Evolutionary conservation across 2,888 invertebrate genomes (phyloP), one percentile per base, ranked within the genome.

Genomic region (Epirrhoe tristata): DNA sequence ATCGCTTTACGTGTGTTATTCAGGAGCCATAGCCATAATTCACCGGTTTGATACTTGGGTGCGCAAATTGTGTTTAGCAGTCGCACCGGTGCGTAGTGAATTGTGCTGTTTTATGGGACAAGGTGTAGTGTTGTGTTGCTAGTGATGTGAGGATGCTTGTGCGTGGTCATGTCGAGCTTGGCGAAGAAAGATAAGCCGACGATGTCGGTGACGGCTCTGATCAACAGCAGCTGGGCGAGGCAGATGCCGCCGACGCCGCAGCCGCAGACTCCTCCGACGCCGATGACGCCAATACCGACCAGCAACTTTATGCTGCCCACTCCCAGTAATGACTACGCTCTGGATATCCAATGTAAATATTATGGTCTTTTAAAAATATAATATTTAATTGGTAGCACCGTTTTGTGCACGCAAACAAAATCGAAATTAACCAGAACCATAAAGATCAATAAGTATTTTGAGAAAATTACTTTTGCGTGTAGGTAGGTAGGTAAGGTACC

Each of bases 151-250:
- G 90, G 89, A 90, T 89, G 86, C 75, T 91, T 88, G 89, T 90
- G 86, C 75, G 86, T 87, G 84, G 91, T 85, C 86, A 93, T 93
- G 93, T 91, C 93, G 82, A 89, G 89, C 82, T 81, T 96, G 96
- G 95, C 97, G 95, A 97, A 97, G 94, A 97, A 97, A 93, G 97
- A 97, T 91, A 97, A 97, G 88, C 97, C 97, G 81, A 97, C 97
- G 94, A 96, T 97, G 96, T 96, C 96, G 86, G 97, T 97, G 84
- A 96, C 97, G 82, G 96, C 97, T 81, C 96, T 97, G 86, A 97
- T 97, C 84, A 95, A 95, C 87, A 96, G 96, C 95, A 94, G 95
- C 78, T 94, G 86, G 90, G 95, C 88, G 75, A 86, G 89, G 77
- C 87, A 87, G 74, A 85, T 88, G 79, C 79, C 88, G 70, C 88